Evolutionary conservation across 2,797 vertebrate species (phyloP).

Genomic region (Aselliscus stoliczkanus): DNA sequence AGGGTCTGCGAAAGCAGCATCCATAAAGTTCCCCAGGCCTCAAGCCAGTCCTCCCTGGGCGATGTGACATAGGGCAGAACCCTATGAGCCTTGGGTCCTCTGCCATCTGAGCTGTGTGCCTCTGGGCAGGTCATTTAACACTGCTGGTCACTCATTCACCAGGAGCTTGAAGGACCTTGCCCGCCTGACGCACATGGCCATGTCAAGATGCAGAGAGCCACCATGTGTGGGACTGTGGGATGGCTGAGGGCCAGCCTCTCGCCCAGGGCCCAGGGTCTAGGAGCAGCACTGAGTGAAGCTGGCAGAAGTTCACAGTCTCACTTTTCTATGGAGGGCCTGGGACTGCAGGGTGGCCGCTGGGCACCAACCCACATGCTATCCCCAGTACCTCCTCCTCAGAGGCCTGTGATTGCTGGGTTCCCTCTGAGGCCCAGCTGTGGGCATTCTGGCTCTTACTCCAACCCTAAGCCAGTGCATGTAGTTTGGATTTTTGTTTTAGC

Average conservation of each 20-base stretch:
- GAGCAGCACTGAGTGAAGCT: not conserved
- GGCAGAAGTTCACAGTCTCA: not conserved
- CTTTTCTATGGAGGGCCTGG: not conserved
- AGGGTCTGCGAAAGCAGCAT: not conserved
- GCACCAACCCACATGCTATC: not conserved
- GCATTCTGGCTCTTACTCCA: not conserved
- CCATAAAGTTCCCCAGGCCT: not conserved
- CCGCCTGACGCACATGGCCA: accelerated
- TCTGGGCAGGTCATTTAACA: not conserved
- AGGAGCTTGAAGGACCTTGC: not conserved
- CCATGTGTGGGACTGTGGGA: accelerated
- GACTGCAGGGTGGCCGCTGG: not conserved
- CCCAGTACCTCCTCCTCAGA: not conserved
- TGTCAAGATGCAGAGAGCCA: not conserved
- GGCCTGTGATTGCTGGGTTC: not conserved
- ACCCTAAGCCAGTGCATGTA: not conserved
- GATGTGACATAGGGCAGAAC: not conserved
- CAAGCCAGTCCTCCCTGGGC: not conserved
- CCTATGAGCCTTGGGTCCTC: not conserved
- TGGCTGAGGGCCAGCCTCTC: not conserved
- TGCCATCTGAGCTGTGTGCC: not conserved
- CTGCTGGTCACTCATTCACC: not conserved
- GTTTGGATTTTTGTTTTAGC: not conserved
- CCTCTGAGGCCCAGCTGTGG: not conserved
- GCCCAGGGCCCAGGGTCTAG: not conserved